Base-by-base conservation (phyloP, 2,888 invertebrate species). In the Lycia hirtaria region DNA sequence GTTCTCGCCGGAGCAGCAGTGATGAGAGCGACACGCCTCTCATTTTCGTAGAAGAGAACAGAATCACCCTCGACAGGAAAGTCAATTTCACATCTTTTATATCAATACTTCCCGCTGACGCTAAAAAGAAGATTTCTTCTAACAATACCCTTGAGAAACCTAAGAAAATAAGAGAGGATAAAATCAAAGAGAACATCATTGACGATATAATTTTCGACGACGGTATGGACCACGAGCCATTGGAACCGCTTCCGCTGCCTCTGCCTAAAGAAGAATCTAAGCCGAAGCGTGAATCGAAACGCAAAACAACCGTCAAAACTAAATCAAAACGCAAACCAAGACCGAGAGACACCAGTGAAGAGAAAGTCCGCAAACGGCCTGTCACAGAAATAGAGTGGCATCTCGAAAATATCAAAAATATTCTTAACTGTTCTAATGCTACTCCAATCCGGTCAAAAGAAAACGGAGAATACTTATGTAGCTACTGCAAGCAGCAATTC, bases 401-500 rank as follows among this genome's bases (percentile, higher is more conserved):
- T 45, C 70, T 83, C 7, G 83, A 86, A 1, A 87, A 86, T 35
- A 80, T 87, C 1, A 75, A 69, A 41, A 76, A 76, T 0, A 75
- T 88, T 2, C 59, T 84, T 0, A 73, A 73, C 49, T 78, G 66
- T 19, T 80, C 88, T 0, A 89, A 87, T 61, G 87, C 87, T 0
- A 86, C 88, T 0, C 85, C 84, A 0, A 81, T 89, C 4, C 75
- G 83, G 0, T 75, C 80, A 30, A 73, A 75, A 10, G 78, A 81
- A 0, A 75, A 80, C 1, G 66, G 70, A 0, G 71, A 79, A 0
- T 88, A 80, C 51, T 73, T 79, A 0, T 89, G 89, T 66, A 78
- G 83, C 41, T 88, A 82, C 60, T 90, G 89, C 48, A 67, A 80
- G 2, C 72, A 78, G 1, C 81, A 83, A n/a, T 88, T 75, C 60